Evolutionary conservation across 2,113 vertebrate genomes (phyloP).

Genomic region (Nematolebias whitei): DNA sequence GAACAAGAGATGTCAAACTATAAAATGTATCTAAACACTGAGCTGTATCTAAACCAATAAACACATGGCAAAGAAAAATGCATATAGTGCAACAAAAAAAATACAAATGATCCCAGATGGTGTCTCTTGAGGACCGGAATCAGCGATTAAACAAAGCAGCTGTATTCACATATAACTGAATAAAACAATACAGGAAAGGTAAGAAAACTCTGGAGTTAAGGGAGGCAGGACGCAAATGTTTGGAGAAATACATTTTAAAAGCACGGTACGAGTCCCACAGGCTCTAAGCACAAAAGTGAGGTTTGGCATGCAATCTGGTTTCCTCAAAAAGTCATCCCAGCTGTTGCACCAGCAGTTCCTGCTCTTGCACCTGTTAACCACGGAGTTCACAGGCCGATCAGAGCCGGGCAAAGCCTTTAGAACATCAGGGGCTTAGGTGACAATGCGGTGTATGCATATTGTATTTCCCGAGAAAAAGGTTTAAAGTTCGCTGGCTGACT

Average conservation of each 20-base stretch:
- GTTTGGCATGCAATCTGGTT: slow-evolving; percentile 32
- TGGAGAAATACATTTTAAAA: slow-evolving; percentile 16
- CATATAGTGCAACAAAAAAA: slow-evolving; percentile 11
- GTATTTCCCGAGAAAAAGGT: slow-evolving; percentile 7
- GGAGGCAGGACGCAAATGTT: slow-evolving; percentile 16
- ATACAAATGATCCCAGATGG: slow-evolving; percentile 41
- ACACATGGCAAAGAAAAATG: slow-evolving; percentile 1
- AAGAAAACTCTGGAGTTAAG: slow-evolving; percentile 20
- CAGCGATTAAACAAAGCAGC: slow-evolving; percentile 40
- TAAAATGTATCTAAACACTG: slow-evolving; percentile 30
- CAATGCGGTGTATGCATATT: slow-evolving; percentile 6
- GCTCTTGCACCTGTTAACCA: slow-evolving; percentile 22
- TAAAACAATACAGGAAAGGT: slow-evolving; percentile 50
- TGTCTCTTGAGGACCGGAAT: slow-evolving; percentile 42
- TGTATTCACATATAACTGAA: slow-evolving; percentile 54
- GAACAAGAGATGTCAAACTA: slow-evolving; percentile 12
- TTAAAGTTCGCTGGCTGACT: slow-evolving; percentile 23
- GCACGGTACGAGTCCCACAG: slow-evolving; percentile 21
- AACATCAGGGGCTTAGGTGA: not conserved
- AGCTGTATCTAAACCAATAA: slow-evolving; percentile 18
- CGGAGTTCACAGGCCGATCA: slow-evolving; percentile 42
- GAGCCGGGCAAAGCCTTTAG: slow-evolving; percentile 16
- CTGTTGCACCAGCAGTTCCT: slow-evolving; percentile 22
- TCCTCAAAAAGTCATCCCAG: slow-evolving; percentile 31
- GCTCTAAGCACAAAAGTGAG: slow-evolving; percentile 23